These are phyloP conservation scores for Circaetus cinerascens DNA, from an alignment of 2,113 vertebrate genomes.

Conservation along the genomic window DNA sequence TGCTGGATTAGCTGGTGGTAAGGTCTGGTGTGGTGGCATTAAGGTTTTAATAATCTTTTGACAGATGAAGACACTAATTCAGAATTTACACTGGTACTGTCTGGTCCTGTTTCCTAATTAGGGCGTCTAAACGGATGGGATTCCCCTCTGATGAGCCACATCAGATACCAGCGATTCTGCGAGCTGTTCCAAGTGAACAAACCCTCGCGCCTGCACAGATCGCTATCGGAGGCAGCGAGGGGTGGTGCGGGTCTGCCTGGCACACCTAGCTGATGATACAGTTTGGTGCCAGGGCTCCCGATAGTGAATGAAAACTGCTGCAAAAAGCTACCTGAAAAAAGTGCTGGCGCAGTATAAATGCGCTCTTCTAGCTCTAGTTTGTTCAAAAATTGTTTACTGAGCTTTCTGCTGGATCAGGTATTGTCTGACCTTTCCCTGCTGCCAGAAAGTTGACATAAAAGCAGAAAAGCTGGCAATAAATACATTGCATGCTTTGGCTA, in stretches of 20 bases:
- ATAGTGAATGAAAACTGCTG: background rate
- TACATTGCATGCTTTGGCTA: background rate
- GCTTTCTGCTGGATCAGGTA: constrained; percentile 16
- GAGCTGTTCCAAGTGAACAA: constrained; percentile 10
- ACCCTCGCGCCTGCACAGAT: background rate
- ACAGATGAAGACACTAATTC: background rate
- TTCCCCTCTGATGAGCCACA: constrained; percentile 42
- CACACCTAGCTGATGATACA: background rate
- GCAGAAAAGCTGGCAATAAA: background rate
- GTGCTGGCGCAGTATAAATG: background rate
- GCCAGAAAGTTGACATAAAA: background rate
- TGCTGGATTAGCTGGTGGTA: background rate
- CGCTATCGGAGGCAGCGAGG: accelerated
- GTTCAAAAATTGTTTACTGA: background rate
- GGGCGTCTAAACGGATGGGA: background rate
- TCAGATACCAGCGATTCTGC: background rate
- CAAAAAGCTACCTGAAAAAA: background rate
- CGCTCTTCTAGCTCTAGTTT: background rate
- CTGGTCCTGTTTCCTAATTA: constrained; percentile 17
- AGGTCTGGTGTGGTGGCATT: background rate
- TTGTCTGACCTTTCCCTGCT: background rate
- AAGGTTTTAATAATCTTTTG: background rate
- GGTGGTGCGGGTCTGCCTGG: background rate
- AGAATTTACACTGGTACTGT: background rate
- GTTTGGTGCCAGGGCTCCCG: background rate